phyloP scores from a whole-genome alignment of 2,797 vertebrate genomes.

The Dallia pectoralis region DNA sequence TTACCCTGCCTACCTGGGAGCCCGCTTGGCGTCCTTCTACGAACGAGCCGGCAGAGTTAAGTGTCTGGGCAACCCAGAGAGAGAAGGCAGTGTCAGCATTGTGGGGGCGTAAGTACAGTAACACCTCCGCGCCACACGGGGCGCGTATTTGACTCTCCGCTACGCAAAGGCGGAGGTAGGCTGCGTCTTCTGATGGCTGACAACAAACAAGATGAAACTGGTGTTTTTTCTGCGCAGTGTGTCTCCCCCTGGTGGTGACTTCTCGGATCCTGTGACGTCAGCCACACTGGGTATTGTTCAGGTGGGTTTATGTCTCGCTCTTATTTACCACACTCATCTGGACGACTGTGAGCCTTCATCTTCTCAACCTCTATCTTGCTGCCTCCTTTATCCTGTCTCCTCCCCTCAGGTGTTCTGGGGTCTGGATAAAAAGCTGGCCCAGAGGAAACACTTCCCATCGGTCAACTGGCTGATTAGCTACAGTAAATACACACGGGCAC shows the following conservation, averaged over 20 bases:
- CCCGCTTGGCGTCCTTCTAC: constrained; percentile 94
- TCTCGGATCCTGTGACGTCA: constrained; percentile 98
- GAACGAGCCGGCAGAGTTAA: constrained; percentile 94
- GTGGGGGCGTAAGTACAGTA: constrained; percentile 89
- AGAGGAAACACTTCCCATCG: constrained; percentile 97
- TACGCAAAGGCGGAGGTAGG: neutral
- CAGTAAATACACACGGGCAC: constrained; percentile 94
- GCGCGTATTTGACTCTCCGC: too few species aligned
- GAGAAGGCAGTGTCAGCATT: constrained; percentile 96
- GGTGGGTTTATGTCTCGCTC: constrained; percentile 63
- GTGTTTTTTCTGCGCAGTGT: constrained; percentile 72
- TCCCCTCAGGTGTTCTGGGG: constrained; percentile 93
- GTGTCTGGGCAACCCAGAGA: constrained; percentile 94
- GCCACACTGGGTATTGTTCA: constrained; percentile 97
- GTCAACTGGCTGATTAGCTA: constrained; percentile 99
- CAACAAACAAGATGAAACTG: too few species aligned
- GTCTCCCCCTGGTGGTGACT: constrained; percentile 97
- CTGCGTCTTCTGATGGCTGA: neutral
- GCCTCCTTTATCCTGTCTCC: neutral
- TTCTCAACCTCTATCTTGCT: neutral
- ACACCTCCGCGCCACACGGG: neutral
- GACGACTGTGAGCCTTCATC: neutral
- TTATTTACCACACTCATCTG: neutral
- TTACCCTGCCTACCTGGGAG: constrained; percentile 85
- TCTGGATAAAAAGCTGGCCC: constrained; percentile 97